phyloP scores from a whole-genome alignment of 2,888 invertebrate species.

The Pomacea canaliculata region DNA sequence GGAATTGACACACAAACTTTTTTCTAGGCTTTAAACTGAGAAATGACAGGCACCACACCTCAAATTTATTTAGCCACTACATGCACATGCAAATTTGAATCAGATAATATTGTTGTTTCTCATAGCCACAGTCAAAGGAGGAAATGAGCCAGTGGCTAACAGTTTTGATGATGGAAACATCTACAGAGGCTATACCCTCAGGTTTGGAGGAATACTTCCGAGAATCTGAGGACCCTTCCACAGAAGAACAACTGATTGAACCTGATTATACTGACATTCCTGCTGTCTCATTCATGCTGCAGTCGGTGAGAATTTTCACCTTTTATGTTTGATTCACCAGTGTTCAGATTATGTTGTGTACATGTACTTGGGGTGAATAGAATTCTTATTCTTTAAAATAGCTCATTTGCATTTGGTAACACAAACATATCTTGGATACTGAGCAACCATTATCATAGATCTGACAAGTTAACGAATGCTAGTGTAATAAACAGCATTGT shows the following conservation, averaged over 20 bases:
- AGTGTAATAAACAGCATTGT: too few relatives aligned
- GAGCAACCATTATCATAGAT: not conserved
- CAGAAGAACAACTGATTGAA: constrained; percentile 23
- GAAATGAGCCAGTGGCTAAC: constrained; percentile 56
- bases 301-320: constrained; percentile 29
- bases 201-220: constrained; percentile 55
- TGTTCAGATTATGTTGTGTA: too few relatives aligned
- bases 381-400: too few relatives aligned
- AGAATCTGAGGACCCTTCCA: constrained; percentile 39
- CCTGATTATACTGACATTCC: constrained; percentile 28
- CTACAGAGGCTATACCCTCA: constrained; percentile 46
- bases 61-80: too few relatives aligned
- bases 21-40: too few relatives aligned
- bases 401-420: too few relatives aligned
- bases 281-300: constrained; percentile 31
- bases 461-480: too few relatives aligned
- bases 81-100: too few relatives aligned
- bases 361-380: too few relatives aligned
- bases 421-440: not conserved
- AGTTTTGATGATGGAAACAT: constrained; percentile 54
- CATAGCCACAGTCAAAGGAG: constrained; percentile 49
- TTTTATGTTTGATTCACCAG: too few relatives aligned
- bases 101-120: not conserved
- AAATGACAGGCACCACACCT: too few relatives aligned
- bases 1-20: too few relatives aligned